Base-by-base conservation (phyloP, 2,888 invertebrate genomes). In the Colostygia pectinataria region DNA sequence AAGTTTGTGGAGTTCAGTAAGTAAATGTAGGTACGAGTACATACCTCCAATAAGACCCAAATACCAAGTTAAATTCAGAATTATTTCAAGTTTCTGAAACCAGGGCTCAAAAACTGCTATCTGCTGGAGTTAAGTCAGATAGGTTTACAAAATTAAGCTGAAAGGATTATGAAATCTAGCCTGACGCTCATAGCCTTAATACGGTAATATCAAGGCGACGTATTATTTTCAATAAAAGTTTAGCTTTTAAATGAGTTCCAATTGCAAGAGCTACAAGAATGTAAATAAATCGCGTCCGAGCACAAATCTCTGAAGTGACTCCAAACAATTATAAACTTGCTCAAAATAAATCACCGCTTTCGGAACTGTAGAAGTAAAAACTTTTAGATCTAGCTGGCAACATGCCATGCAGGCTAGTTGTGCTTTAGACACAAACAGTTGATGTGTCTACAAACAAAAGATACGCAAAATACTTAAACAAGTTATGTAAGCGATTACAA, bases 311-410 rank as follows among this genome's bases (percentile, higher is more conserved):
- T 25, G 13, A 55, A 56, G 40, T 57, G 56, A 53, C 50, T 42
- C 50, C 48, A 52, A 59, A 56, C 51, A 58, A 59, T 56, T 56
- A 52, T 55, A 53, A 51, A 57, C 40, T 61, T 59, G 15, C 31
- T 38, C 18, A 32, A 32, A 32, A 44, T 50, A 39, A 49, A 53
- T 45, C 42, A 49, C 38, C 18, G 49, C 57, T 39, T 43, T 37
- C n/a, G 32, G 9, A 6, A 28, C 6, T 29, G 9, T 24, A 29
- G 45, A 9, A 36, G 38, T 37, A 24, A 9, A 13, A 10, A 20
- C 28, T 28, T 39, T 10, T 45, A 13, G n/a, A n/a, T n/a, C n/a
- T 10, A 38, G 23, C 18, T 38, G 28, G 37, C 45, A 13, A 25
- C 13, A 4, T 28, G 13, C 40, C 39, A 15, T 14, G 4, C 0